Percentiles rank a stretch among this genome's conserved stretches.
Evolutionary conservation across 2,888 invertebrate genomes (phyloP).

Genomic region (Pachliopta kotzebuea): DNA sequence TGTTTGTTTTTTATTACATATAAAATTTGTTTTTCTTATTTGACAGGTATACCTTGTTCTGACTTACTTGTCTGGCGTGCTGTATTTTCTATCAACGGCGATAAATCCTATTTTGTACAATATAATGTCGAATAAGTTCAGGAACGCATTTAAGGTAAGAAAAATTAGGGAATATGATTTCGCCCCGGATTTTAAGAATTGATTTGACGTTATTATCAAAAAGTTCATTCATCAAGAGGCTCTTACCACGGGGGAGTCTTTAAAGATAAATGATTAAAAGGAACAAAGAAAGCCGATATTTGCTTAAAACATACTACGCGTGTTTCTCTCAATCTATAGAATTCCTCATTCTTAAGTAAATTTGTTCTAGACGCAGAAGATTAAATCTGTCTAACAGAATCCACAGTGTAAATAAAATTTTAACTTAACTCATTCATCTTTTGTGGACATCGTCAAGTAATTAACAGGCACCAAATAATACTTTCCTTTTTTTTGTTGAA

Average conservation of each 20-base stretch:
- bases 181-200: not conserved
- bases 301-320: no score
- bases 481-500: no score
- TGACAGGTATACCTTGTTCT: constrained; percentile 84
- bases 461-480: no score
- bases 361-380: no score
- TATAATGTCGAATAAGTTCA: constrained; percentile 97
- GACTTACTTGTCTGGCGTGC: constrained; percentile 91
- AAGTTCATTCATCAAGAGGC: not conserved
- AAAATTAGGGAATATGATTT: not conserved
- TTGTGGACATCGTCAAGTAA: no score
- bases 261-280: not conserved
- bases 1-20: constrained; percentile 23
- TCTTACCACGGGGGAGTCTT: not conserved
- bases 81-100: constrained; percentile 95
- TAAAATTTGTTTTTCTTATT: constrained; percentile 29
- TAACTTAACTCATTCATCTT: no score
- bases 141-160: constrained; percentile 94
- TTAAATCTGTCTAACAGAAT: no score
- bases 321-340: no score
- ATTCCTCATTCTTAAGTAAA: no score
- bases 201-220: not conserved
- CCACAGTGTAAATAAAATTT: no score
- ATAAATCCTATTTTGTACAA: constrained; percentile 97
- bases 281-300: not conserved